These are phyloP conservation scores for Nothocercus nigrocapillus DNA, from an alignment of 2,113 vertebrate species.

Conservation along the genomic window DNA sequence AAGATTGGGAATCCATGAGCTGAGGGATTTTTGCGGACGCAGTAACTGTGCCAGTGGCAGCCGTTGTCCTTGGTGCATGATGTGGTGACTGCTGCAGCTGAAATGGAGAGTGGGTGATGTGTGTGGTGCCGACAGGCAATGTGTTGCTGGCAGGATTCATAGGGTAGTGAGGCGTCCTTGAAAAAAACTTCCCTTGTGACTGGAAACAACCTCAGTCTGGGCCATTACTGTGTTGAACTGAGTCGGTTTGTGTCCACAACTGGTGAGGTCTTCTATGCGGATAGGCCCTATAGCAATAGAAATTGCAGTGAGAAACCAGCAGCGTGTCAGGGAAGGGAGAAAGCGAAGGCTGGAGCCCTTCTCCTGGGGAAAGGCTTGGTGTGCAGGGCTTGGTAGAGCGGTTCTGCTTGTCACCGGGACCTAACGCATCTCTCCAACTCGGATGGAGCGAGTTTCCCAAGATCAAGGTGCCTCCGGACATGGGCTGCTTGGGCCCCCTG, in stretches of 20 bases:
- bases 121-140: background rate
- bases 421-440: no score
- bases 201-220: background rate
- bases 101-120: fast-evolving
- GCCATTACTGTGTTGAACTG: background rate
- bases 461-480: background rate
- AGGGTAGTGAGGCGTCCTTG: background rate
- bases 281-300: background rate
- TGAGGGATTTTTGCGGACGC: background rate
- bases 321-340: no score
- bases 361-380: background rate
- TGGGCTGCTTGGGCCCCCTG: background rate
- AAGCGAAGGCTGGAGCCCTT: background rate
- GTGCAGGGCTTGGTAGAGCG: background rate
- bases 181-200: background rate
- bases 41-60: background rate
- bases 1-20: background rate
- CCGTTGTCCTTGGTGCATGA: background rate
- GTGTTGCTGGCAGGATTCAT: background rate
- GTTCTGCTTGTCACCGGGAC: background rate
- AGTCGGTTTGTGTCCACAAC: background rate
- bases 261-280: background rate
- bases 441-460: background rate
- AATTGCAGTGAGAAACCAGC: background rate
- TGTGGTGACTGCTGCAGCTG: background rate